A percentile compares a stretch with the other conserved stretches of the same genome.
These are phyloP conservation scores for Aleiodes alternator DNA, from an alignment of 2,888 invertebrate genomes.

Conservation along the genomic window DNA sequence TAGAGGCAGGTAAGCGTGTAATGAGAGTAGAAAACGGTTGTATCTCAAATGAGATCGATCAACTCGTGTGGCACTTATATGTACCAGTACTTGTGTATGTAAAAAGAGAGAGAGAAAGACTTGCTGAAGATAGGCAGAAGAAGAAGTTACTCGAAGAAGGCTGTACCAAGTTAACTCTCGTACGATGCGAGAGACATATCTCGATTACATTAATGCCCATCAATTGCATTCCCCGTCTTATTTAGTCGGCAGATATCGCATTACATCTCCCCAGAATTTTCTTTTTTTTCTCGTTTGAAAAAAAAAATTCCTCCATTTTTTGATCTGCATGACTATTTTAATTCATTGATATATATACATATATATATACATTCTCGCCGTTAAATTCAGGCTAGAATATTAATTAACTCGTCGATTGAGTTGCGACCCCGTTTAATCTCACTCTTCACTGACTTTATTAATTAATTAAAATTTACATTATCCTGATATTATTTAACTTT, in stretches of 20 bases:
- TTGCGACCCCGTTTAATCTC: conserved; percentile 17
- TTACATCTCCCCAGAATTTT: neutral
- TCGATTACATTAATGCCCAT: conserved; percentile 47
- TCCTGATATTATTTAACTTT: conserved; percentile 1
- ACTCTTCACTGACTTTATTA: conserved; percentile 14
- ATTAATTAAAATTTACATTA: conserved; percentile 11
- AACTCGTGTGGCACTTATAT: conserved; percentile 35
- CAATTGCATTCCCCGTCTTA: conserved; percentile 34
- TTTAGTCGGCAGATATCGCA: neutral
- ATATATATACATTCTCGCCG: neutral
- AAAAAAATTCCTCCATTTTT: no score
- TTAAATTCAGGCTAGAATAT: neutral
- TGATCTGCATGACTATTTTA: neutral
- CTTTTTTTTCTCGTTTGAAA: neutral
- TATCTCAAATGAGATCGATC: conserved; percentile 39
- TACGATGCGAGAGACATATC: conserved; percentile 30
- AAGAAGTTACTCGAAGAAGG: conserved; percentile 4
- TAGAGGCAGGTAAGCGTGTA: conserved; percentile 36
- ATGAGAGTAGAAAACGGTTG: conserved; percentile 34
- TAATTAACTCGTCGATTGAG: conserved; percentile 32
- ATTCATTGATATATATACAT: neutral
- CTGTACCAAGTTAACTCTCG: conserved; percentile 15
- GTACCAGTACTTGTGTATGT: neutral
- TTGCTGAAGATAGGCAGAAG: neutral
- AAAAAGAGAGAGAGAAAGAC: neutral